Percentiles rank a stretch among this genome's conserved stretches.
These are phyloP conservation scores for Phoxinus dragarum DNA, from an alignment of 2,797 vertebrate genomes.

Conservation along the genomic window DNA sequence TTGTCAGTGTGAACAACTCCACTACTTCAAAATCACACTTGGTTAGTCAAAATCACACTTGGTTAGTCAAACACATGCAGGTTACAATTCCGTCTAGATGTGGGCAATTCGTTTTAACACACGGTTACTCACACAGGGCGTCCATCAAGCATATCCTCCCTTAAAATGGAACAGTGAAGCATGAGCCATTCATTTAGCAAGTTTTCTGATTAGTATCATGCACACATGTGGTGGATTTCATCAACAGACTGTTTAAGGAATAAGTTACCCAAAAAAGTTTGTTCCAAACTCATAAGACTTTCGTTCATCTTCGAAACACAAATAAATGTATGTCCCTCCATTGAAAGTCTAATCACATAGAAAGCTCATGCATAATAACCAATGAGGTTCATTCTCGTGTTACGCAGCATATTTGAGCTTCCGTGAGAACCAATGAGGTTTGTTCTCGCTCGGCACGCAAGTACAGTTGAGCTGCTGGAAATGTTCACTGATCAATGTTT, in stretches of 20 bases:
- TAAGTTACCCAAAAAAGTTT: neutral
- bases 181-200: neutral
- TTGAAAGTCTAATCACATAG: neutral
- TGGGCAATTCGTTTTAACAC: conserved; percentile 39
- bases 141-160: conserved; percentile 63
- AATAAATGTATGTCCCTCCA: neutral
- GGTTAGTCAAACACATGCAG: conserved; percentile 34
- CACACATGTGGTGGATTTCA: neutral
- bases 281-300: neutral
- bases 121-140: conserved; percentile 70
- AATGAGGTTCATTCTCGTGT: too few species aligned
- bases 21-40: conserved; percentile 3
- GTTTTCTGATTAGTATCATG: conserved; percentile 4
- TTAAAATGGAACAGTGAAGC: conserved; percentile 67
- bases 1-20: neutral
- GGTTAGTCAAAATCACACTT: conserved; percentile 26
- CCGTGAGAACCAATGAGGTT: too few species aligned
- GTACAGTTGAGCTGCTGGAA: neutral
- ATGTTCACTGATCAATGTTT: neutral
- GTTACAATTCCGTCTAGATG: neutral
- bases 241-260: neutral
- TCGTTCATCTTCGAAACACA: neutral
- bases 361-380: too few species aligned
- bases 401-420: too few species aligned
- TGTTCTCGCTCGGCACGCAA: neutral